phyloP scores from a whole-genome alignment of 2,113 vertebrate species.

The Cochlearius cochlearius region DNA sequence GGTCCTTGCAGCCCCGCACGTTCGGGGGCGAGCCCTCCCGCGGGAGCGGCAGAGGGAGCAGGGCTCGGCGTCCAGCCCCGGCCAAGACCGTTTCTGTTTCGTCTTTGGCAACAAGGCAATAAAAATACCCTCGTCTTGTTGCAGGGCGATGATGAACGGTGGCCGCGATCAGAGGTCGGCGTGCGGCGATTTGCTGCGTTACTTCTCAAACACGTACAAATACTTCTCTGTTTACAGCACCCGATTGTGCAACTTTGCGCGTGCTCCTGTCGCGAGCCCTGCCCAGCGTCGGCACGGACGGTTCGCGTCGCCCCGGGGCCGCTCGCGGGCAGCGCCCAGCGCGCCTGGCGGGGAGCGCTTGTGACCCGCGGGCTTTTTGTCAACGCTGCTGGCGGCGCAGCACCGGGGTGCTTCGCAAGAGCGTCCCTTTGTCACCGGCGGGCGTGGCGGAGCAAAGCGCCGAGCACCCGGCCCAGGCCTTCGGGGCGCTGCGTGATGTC shows the following conservation, averaged over 20 bases:
- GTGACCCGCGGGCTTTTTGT: not conserved
- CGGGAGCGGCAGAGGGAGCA: not conserved
- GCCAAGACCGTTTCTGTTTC: not conserved
- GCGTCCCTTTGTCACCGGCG: not conserved
- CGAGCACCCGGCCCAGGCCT: not conserved
- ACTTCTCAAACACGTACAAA: not conserved
- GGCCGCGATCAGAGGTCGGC: constrained; percentile 24
- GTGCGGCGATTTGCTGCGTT: not conserved
- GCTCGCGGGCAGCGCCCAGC: not conserved
- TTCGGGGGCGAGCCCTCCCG: not conserved
- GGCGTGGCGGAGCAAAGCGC: no score
- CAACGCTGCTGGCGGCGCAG: not conserved
- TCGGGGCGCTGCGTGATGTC: not conserved
- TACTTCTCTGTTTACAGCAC: constrained; percentile 21
- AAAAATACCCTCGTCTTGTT: not conserved
- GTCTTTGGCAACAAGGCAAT: constrained; percentile 11
- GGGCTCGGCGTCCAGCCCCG: not conserved
- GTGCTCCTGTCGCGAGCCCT: not conserved
- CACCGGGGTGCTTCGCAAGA: not conserved
- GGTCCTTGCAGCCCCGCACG: not conserved
- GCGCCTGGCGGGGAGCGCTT: not conserved
- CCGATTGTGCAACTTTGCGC: not conserved
- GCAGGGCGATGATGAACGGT: not conserved
- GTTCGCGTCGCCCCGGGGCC: fast-evolving
- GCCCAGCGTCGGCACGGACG: not conserved